Conservation (phyloP, 2,888 invertebrate species). For the Fabriciana adippe region DNA sequence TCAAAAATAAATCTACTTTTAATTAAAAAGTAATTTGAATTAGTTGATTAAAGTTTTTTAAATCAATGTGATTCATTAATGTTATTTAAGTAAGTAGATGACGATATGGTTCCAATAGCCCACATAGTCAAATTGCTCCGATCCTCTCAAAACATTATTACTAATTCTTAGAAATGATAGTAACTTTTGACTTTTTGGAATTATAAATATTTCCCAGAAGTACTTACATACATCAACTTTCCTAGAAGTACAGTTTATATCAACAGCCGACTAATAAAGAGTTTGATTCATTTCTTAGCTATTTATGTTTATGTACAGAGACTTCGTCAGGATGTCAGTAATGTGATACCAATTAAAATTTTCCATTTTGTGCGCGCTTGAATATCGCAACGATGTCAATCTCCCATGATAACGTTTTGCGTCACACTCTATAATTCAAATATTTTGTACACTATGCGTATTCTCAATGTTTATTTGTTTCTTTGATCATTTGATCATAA, state of each 20-base stretch:
- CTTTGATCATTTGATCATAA: constrained; percentile 2
- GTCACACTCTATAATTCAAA: constrained; percentile 34
- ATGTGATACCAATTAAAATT: constrained; percentile 44
- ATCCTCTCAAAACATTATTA: no score
- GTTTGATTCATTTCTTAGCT: not conserved
- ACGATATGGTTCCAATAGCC: no score
- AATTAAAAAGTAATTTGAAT: no score
- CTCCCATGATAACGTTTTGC: constrained; percentile 35
- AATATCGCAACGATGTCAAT: constrained; percentile 38
- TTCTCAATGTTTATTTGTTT: constrained; percentile 17
- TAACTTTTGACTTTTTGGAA: no score
- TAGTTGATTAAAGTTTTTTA: no score
- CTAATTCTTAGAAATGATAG: no score
- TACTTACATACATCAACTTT: not conserved
- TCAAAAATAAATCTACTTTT: no score
- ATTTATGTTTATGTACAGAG: constrained; percentile 14
- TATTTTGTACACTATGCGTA: constrained; percentile 13
- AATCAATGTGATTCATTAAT: no score
- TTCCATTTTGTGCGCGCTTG: constrained; percentile 40
- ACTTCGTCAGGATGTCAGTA: constrained; percentile 33
- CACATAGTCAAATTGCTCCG: no score
- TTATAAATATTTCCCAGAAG: not conserved
- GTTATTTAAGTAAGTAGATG: no score
- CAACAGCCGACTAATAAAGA: constrained; percentile 7
- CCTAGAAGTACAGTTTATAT: not conserved